phyloP scores from a whole-genome alignment of 2,797 vertebrate genomes.

The Rhabdomys pumilio region DNA sequence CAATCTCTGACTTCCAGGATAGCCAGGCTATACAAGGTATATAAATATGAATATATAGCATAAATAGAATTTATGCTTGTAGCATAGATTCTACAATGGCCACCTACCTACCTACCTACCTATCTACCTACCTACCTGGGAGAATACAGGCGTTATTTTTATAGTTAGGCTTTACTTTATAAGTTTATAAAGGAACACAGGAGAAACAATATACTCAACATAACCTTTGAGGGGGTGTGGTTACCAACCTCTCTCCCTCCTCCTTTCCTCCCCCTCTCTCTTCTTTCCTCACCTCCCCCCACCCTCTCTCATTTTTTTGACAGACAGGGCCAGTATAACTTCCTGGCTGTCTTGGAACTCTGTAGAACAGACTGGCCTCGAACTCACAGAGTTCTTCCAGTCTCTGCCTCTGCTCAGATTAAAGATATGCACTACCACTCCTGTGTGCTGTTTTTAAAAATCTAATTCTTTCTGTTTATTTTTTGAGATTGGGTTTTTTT shows the following conservation, averaged over 20 bases:
- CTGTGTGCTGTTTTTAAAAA: no score
- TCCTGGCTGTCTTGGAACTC: neutral
- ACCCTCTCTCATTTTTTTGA: no score
- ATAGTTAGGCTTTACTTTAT: slow-evolving; percentile 28
- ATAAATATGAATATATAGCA: no score
- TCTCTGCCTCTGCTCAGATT: neutral
- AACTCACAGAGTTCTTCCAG: neutral
- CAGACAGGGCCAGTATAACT: no score
- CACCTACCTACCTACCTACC: no score
- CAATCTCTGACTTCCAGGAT: neutral
- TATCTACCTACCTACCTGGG: neutral
- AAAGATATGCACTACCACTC: neutral
- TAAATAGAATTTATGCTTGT: neutral
- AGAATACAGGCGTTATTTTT: neutral
- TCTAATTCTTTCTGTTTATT: neutral
- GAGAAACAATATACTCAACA: slow-evolving; percentile 17
- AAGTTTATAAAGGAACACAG: slow-evolving; percentile 52
- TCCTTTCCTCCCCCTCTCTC: neutral
- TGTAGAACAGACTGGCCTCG: neutral
- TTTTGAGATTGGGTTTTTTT: neutral
- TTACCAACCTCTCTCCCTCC: neutral
- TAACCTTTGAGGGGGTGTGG: neutral
- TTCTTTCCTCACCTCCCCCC: no score
- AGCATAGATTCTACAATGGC: neutral
- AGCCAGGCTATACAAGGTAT: neutral